Base-by-base conservation (phyloP, 2,888 invertebrate genomes). In the Scrobipalpa atriplicella region DNA sequence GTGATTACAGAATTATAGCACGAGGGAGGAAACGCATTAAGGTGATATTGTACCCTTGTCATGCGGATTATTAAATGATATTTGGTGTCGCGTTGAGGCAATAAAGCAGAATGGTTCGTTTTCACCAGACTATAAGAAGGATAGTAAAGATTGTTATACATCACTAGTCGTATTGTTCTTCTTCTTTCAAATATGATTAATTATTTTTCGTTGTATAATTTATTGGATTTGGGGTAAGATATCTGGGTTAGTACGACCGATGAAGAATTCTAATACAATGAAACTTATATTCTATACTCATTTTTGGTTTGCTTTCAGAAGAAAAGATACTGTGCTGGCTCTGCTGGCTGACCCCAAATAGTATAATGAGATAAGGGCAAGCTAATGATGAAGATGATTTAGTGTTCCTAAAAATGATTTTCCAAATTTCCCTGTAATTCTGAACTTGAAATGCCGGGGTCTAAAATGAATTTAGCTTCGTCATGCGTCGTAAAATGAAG, bases 1-100 rank as follows among this genome's bases (percentile, higher is more conserved):
- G 90, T 89, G 90, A 92, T 92, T 90, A 90, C 88, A 79, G 84
- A 86, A 90, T 91, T 88, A 88, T 87, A 82, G 78, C 76, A 73
- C 73, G 82, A 77, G 83, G 90, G 87, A 79, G 75, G 75, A 76
- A 80, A 74, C 70, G 73, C 76, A 79, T 75, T 80, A 77, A 66
- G 61, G 67, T 67, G 51, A 67, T 64, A 70, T 70, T 66, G 63
- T 68, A 60, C 69, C 68, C 64, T 67, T 66, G 68, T 66, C 63
- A 47, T 38, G 47, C 60, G 58, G 47, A 65, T 62, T 66, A 68
- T 66, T 64, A 70, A 68, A 67, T 67, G 64, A 56, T 68, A 54
- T 66, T 67, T 62, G 66, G 21, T 62, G 66, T 60, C 29, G 60
- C 36, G 18, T 43, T 19, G 51, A 19, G 54, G 60, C 52, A 64